These are phyloP conservation scores for Aurelia sp. DNA, from an alignment of 30 jellyfish, hydroid and myxozoan genomes.

Conservation along the genomic window DNA sequence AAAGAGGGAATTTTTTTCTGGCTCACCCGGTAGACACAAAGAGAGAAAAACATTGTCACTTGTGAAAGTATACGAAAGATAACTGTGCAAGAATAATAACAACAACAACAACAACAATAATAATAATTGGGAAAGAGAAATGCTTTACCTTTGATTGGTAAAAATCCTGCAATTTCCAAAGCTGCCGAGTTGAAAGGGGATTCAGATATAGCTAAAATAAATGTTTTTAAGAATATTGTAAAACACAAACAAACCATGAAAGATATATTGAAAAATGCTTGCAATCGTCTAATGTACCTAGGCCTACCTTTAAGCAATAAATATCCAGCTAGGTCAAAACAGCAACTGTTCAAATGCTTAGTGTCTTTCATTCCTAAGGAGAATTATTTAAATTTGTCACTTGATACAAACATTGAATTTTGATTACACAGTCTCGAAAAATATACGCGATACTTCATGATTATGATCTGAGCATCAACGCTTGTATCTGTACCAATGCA, in stretches of 20 bases:
- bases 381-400: slow-evolving; percentile 5
- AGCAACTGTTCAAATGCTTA: slow-evolving; percentile 85
- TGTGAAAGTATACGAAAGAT: background rate
- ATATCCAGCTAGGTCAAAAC: slow-evolving; percentile 95
- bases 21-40: too few species aligned
- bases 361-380: slow-evolving; percentile 84
- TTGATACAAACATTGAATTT: too few species aligned
- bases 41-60: too few species aligned
- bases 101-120: too few species aligned
- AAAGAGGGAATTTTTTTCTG: too few species aligned
- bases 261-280: background rate
- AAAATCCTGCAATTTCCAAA: slow-evolving; percentile 84
- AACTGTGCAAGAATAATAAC: background rate
- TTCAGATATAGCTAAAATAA: slow-evolving; percentile 61
- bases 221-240: background rate
- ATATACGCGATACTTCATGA: too few species aligned
- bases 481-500: too few species aligned
- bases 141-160: slow-evolving; percentile 87
- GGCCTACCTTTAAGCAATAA: slow-evolving; percentile 85
- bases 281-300: too few species aligned
- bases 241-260: background rate
- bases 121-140: background rate
- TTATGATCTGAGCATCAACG: too few species aligned
- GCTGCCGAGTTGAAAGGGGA: slow-evolving; percentile 83
- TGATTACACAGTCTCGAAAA: too few species aligned